Evolutionary conservation across 2,113 vertebrate species (phyloP), one percentile per base, ranked within the genome.

Genomic region (Chamaetylas fuelleborni): DNA sequence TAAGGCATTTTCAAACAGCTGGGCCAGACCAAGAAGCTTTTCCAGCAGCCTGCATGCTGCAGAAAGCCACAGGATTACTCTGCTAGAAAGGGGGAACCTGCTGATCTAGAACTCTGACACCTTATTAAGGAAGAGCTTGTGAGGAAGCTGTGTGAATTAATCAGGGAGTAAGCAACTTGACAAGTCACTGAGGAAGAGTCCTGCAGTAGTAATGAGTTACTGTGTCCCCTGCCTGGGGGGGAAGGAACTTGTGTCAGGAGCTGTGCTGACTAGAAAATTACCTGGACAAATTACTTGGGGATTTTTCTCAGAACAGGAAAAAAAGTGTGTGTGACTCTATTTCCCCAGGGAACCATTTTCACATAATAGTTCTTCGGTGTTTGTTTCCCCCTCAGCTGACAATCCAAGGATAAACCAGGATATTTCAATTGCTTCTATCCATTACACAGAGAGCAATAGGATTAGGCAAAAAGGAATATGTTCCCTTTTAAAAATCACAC

Each of bases 91-190:
- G 34, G 18, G 38, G 70, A 85, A 90, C 42, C 72, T 71, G 80
- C 60, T 4, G 19, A 84, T 93, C 96, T 93, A 96, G 92, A 76
- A 33, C 60, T 78, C 88, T 88, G 81, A 24, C 48, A 90, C 86
- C 96, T 91, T 81, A 79, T 86, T 83, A 94, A 90, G 78, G 84
- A 86, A 71, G 85, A 84, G 61, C 93, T 95, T 96, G 90, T 79
- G 90, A 96, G 93, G 84, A 94, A 96, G 67, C 80, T 11, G 17
- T 90, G 86, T 88, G 90, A 96, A 97, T 97, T 96, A 94, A 94
- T 96, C 88, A 92, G 91, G 89, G 80, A 93, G 82, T 89, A 95
- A 96, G 87, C 51, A 94, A 48, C 90, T 92, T 81, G 73, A 94
- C 73, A 96, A 97, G 97, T 93, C 84, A 89, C 85, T 53, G 83